Evolutionary conservation across 2,888 invertebrate species (phyloP), one percentile per base, ranked within the genome.

Genomic region (Abrostola triplasia): DNA sequence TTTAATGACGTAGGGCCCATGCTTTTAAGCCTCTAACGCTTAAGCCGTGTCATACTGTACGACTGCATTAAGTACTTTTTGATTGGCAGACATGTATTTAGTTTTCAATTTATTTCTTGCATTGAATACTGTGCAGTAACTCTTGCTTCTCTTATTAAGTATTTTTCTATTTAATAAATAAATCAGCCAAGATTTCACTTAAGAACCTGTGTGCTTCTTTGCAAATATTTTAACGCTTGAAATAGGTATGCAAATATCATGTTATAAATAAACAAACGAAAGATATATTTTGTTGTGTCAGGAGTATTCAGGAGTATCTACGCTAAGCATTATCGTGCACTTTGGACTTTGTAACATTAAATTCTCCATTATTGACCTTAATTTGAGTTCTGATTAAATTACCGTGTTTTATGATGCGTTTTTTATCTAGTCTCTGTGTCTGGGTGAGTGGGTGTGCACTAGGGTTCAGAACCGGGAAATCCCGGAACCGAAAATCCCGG

Each of bases 391-490:
- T 87, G 84, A 89, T 90, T 88, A 84, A 88, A 90, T 89, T 88
- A 88, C 76, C 82, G 75, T 79, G 84, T 84, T 88, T 84, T 84
- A 84, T 86, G 85, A 84, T 85, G 86, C 82, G 84, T 88, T 86
- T 79, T 72, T 83, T 85, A 85, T 85, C 86, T 85, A 81, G 81
- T 82, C 62, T 38, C 24, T 66, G 64, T 78, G 80, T 79, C 79
- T 80, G 82, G 76, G 83, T 76, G 86, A 87, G 88, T 90, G 89
- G 89, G 88, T 89, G 89, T 88, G 87, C 92, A 91, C 91, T n/a
- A n/a, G n/a, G n/a, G n/a, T n/a, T n/a, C n/a, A n/a, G n/a, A n/a
- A n/a, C n/a, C n/a, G n/a, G n/a, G n/a, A n/a, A n/a, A n/a, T n/a
- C n/a, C n/a, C n/a, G n/a, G n/a, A n/a, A n/a, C n/a, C n/a, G n/a